phyloP scores from a whole-genome alignment of 2,888 invertebrate genomes.

The Fragum sueziense region DNA sequence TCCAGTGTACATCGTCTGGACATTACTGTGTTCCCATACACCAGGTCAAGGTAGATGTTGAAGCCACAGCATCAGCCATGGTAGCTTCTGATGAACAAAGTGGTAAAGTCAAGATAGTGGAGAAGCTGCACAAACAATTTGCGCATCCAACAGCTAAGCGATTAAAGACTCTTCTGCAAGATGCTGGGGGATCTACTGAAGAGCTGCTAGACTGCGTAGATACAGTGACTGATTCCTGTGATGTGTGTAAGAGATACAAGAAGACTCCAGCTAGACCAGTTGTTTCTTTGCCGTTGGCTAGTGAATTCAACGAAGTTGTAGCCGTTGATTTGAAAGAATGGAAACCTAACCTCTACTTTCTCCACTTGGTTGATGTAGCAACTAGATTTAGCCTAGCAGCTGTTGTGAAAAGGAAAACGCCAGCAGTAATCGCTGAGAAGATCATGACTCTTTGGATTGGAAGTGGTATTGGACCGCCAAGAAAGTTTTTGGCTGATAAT shows the following conservation, averaged over 20 bases:
- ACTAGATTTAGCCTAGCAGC: conserved; percentile 49
- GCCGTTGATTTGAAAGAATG: conserved; percentile 33
- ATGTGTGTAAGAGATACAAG: conserved; percentile 35
- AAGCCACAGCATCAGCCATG: conserved; percentile 21
- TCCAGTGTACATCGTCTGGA: conserved; percentile 47
- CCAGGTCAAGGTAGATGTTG: conserved; percentile 23
- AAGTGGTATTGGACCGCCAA: conserved; percentile 33
- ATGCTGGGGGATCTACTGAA: conserved; percentile 39
- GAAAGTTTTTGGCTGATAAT: conserved; percentile 42
- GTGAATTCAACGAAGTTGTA: conserved; percentile 33
- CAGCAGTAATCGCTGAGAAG: conserved; percentile 34
- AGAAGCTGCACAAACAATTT: conserved; percentile 61
- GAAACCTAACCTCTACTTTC: conserved; percentile 33
- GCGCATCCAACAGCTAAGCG: conserved; percentile 55
- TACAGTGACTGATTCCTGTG: conserved; percentile 35
- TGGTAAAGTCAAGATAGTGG: conserved; percentile 24
- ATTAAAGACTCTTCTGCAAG: conserved; percentile 41
- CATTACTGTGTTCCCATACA: conserved; percentile 57
- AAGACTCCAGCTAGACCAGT: conserved; percentile 47
- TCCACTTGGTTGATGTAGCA: conserved; percentile 46
- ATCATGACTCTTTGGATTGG: conserved; percentile 43
- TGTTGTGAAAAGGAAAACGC: conserved; percentile 36
- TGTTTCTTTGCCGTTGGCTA: conserved; percentile 41
- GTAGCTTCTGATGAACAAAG: conserved; percentile 6
- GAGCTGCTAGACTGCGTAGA: conserved; percentile 32